A percentile compares a stretch with the other conserved stretches of the same genome.
These are phyloP conservation scores for Piliocolobus tephrosceles DNA, from an alignment of 2,113 vertebrate species.

Conservation along the genomic window DNA sequence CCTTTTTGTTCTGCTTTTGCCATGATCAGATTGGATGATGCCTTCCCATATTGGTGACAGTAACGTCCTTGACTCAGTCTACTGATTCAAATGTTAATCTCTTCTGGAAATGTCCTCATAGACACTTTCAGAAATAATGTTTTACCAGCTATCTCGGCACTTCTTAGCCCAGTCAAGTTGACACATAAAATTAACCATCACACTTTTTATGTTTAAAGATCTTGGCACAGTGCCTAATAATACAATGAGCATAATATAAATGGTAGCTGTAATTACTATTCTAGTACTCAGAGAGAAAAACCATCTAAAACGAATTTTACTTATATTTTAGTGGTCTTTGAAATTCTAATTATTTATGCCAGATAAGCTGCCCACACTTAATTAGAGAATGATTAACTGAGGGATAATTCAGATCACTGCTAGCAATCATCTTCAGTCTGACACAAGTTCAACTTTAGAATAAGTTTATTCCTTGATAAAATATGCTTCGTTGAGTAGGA, in stretches of 20 bases:
- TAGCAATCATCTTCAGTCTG: background rate
- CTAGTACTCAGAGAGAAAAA: background rate
- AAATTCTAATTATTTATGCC: conserved; percentile 37
- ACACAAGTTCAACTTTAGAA: background rate
- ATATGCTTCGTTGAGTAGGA: background rate
- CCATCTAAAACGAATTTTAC: background rate
- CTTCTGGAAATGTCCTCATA: background rate
- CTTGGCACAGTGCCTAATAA: background rate
- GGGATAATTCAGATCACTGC: background rate
- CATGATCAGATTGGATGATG: background rate
- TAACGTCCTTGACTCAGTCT: background rate
- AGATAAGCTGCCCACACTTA: background rate
- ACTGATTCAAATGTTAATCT: background rate
- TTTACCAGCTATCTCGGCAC: background rate
- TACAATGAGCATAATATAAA: background rate
- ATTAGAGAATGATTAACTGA: background rate
- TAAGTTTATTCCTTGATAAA: background rate
- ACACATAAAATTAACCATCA: background rate
- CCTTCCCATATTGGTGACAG: background rate
- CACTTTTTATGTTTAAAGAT: background rate
- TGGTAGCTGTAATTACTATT: background rate
- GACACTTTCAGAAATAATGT: background rate
- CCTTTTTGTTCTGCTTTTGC: background rate
- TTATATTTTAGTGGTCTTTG: conserved; percentile 13
- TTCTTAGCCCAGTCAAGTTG: background rate